Conservation (phyloP, 2,888 invertebrate species). For the Andricus curvator region DNA sequence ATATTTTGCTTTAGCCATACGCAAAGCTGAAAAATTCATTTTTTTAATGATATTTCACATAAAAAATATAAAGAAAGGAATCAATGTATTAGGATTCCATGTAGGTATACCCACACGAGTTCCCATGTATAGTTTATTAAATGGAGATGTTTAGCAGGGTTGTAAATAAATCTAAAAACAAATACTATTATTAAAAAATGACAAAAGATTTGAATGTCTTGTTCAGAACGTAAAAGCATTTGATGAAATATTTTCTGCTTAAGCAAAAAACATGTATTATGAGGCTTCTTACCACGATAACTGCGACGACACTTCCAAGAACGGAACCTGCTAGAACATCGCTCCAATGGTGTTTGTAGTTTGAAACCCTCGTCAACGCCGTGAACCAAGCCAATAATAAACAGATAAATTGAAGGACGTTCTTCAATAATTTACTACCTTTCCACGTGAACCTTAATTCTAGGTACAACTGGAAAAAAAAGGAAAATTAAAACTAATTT, state of each 20-base stretch:
- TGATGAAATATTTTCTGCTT: neutral
- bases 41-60: no score
- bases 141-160: no score
- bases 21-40: no score
- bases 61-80: no score
- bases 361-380: conserved; percentile 93
- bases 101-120: no score
- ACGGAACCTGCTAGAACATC: conserved; percentile 93
- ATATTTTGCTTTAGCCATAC: no score
- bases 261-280: conserved; percentile 5
- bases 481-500: neutral
- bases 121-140: no score
- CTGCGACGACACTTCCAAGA: conserved; percentile 85
- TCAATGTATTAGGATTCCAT: no score
- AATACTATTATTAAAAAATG: neutral
- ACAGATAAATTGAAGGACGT: conserved; percentile 90
- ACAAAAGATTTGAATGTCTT: neutral
- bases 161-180: neutral
- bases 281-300: conserved; percentile 84
- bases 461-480: conserved; percentile 86
- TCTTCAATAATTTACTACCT: conserved; percentile 89
- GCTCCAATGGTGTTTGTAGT: conserved; percentile 99
- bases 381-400: conserved; percentile 91
- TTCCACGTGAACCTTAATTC: conserved; percentile 91
- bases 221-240: neutral